Conservation (phyloP, 2,113 vertebrate species). For the Aldabrachelys gigantea region DNA sequence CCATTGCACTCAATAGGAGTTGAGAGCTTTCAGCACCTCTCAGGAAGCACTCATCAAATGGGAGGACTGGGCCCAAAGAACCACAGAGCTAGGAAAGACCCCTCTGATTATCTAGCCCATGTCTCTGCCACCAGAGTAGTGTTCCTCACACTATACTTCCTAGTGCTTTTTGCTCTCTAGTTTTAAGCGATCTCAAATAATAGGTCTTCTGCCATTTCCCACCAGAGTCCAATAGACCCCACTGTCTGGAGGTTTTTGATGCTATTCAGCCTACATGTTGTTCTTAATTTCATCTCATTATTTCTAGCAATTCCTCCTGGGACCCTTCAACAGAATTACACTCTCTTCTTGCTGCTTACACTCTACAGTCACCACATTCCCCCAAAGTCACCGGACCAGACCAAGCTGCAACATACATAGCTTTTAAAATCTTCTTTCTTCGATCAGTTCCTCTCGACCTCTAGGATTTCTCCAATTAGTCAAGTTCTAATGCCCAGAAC, state of each 20-base stretch:
- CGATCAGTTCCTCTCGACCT: background rate
- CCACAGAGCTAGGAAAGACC: background rate
- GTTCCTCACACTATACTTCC: rapidly evolving
- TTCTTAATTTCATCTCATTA: background rate
- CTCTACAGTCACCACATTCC: background rate
- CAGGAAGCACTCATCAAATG: background rate
- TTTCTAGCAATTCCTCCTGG: background rate
- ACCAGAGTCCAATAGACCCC: background rate
- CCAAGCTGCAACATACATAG: background rate
- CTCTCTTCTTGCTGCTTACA: background rate
- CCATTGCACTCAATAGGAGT: background rate
- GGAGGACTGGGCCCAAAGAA: background rate
- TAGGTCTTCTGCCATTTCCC: background rate
- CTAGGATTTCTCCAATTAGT: background rate
- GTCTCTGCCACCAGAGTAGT: rapidly evolving
- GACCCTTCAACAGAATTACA: background rate
- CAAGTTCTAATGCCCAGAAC: background rate
- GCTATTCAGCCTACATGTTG: background rate
- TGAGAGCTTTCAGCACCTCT: background rate
- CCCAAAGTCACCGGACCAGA: background rate
- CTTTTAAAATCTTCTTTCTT: background rate
- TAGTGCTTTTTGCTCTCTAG: background rate
- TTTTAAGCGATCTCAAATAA: background rate
- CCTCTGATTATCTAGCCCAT: background rate
- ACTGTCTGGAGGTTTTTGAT: background rate